phyloP scores from a whole-genome alignment of 2,888 invertebrate genomes.

The Azorinus chamasolen region DNA sequence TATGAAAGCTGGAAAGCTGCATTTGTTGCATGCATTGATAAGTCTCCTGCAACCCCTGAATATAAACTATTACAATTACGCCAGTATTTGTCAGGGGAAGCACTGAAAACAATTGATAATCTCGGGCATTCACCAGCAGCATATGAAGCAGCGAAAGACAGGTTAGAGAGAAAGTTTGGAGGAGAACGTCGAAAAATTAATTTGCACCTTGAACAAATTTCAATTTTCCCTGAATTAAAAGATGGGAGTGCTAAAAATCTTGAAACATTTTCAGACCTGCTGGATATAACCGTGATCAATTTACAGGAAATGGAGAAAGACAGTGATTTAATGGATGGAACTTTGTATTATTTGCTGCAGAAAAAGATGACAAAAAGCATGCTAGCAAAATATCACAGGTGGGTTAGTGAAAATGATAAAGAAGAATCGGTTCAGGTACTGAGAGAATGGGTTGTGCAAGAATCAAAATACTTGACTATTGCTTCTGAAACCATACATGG shows the following conservation, averaged over 20 bases:
- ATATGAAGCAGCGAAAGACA: conserved; percentile 40
- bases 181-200: too few relatives aligned
- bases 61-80: too few relatives aligned
- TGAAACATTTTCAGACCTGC: too few relatives aligned
- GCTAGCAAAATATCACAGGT: conserved; percentile 25
- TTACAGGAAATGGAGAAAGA: conserved; percentile 36
- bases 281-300: conserved; percentile 40
- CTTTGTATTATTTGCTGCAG: conserved; percentile 13
- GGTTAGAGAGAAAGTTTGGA: conserved; percentile 39
- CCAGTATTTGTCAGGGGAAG: conserved; percentile 50
- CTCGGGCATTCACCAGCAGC: conserved; percentile 38
- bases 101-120: conserved; percentile 24
- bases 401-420: conserved; percentile 31
- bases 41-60: too few relatives aligned
- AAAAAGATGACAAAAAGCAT: conserved; percentile 30
- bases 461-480: conserved; percentile 24
- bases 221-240: conserved; percentile 9
- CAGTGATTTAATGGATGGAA: conserved; percentile 6
- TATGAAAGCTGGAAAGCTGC: too few relatives aligned
- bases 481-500: conserved; percentile 22
- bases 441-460: conserved; percentile 10
- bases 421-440: conserved; percentile 10
- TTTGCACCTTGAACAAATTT: conserved; percentile 35
- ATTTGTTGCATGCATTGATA: too few relatives aligned
- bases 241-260: conserved; percentile 19